Base-by-base conservation (phyloP, 2,113 vertebrate species). In the Cynopterus brachyotis region DNA sequence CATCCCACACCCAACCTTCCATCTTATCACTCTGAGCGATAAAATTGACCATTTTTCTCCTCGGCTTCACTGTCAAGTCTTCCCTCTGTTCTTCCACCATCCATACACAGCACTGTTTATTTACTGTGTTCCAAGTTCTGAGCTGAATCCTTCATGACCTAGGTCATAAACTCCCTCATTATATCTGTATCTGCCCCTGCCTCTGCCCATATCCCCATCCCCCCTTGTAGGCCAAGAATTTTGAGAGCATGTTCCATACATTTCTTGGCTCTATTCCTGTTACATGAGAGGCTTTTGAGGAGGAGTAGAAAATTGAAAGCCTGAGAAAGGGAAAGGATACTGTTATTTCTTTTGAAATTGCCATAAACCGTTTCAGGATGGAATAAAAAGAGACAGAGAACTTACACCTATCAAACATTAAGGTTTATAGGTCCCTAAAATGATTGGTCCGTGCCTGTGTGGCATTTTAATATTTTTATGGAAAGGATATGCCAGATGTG, bases 401-500 rank as follows among this genome's bases (percentile, higher is more conserved):
- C 22, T 69, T 75, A 47, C 4, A 80, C 53, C 78, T 84, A 80
- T 53, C 76, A 60, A 83, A 94, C 70, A 35, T 28, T 22, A 70
- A 75, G 50, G 69, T 87, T 92, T 94, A 85, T 50, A 87, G 60
- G 76, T 59, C 62, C 85, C n/a, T 78, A 66, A 81, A 93, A 55
- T 60, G 95, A 93, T 81, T 78, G 53, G 45, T 35, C 35, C 47
- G 37, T 19, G 83, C 62, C 20, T 20, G 10, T 45, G 81, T 82
- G 81, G 60, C 93, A 91, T 62, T 96, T 97, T 91, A 81, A 94
- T 82, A 78, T 83, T 93, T 60, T 55, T 35, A 70, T 84, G 84
- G 47, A 84, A 90, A 92, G 81, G 80, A 90, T 30, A 90, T 10
- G 66, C 87, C 93, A 96, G 97, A 95, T 96, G 94, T 75, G 80